Conservation (phyloP, 2,888 invertebrate genomes). For the Mythimna impura region DNA sequence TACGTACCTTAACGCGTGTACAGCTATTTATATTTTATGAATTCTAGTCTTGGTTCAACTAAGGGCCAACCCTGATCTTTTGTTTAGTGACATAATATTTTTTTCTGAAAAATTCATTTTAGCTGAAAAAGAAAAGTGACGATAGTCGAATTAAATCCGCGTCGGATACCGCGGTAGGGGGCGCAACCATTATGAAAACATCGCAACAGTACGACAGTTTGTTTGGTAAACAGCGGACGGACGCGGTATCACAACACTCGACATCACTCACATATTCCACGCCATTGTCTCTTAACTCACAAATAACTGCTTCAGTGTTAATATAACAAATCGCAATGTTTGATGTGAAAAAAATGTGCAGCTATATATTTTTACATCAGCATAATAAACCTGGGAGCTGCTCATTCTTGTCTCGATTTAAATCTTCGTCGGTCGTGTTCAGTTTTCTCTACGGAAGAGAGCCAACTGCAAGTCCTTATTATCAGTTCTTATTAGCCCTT, state of each 20-base stretch:
- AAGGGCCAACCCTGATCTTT: background rate
- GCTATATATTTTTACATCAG: background rate
- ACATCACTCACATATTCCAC: conserved; percentile 73
- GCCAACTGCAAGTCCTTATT: background rate
- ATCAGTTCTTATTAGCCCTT: background rate
- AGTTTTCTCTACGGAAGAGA: background rate
- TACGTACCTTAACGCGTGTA: background rate
- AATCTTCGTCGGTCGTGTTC: conserved; percentile 1
- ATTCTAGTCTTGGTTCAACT: background rate
- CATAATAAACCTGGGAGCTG: background rate
- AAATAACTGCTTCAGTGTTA: conserved; percentile 38
- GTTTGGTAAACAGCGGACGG: conserved; percentile 78
- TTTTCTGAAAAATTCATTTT: background rate
- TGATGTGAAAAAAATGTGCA: conserved; percentile 18
- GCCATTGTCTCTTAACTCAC: conserved; percentile 61
- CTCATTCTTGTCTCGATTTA: background rate
- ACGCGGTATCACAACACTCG: conserved; percentile 73
- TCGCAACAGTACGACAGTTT: conserved; percentile 66
- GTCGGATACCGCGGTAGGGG: conserved; percentile 66
- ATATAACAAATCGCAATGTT: conserved; percentile 23
- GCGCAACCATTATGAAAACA: conserved; percentile 56
- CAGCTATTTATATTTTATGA: background rate
- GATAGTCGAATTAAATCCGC: background rate
- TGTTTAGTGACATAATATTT: background rate
- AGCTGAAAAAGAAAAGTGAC: conserved; percentile 31